Evolutionary conservation across 2,888 invertebrate species (phyloP).

Genomic region (Synergus japonicus): DNA sequence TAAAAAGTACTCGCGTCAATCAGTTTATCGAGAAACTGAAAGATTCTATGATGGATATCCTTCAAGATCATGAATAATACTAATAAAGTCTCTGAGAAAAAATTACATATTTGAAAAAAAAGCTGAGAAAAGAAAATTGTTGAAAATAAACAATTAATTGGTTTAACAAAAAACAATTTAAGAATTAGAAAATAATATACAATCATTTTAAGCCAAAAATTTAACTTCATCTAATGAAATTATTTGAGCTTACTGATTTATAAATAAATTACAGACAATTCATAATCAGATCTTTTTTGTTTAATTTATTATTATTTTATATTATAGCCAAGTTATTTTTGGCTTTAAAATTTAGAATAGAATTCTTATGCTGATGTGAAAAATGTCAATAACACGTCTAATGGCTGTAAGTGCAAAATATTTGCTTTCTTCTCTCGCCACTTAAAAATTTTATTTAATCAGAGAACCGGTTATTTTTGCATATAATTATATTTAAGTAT

Average conservation of each 20-base stretch:
- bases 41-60: conserved; percentile 1
- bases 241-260: neutral
- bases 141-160: no score
- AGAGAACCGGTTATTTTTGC: no score
- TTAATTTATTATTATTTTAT: neutral
- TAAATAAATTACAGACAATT: neutral
- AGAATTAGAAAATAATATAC: no score
- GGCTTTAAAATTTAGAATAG: neutral
- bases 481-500: no score
- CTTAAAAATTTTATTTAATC: neutral
- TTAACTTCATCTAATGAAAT: neutral
- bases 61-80: conserved; percentile 17
- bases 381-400: neutral
- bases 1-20: conserved; percentile 23
- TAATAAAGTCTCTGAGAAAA: conserved; percentile 15
- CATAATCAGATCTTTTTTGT: neutral
- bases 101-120: neutral
- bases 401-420: neutral
- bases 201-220: no score
- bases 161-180: no score
- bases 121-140: no score
- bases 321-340: neutral
- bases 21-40: conserved; percentile 27
- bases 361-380: neutral
- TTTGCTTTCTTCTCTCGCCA: neutral